Evolutionary conservation across 2,113 vertebrate species (phyloP).

Genomic region (Pongo pygmaeus): DNA sequence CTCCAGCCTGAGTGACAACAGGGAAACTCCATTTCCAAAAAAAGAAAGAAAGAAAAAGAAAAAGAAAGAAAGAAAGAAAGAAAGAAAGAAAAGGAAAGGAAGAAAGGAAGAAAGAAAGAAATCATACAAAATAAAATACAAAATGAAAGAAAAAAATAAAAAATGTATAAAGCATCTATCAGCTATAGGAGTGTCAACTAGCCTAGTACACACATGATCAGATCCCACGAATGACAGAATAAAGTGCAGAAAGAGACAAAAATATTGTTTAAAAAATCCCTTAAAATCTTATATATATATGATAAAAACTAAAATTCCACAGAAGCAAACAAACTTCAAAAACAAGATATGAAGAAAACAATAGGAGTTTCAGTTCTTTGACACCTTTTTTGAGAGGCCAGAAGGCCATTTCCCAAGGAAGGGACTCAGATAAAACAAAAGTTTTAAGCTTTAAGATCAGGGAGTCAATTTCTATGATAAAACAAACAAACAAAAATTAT

Average conservation of each 20-base stretch:
- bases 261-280: not conserved
- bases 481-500: too few relatives aligned
- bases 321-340: not conserved
- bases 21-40: too few relatives aligned
- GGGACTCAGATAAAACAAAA: too few relatives aligned
- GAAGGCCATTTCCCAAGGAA: too few relatives aligned
- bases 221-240: not conserved
- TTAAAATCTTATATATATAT: not conserved
- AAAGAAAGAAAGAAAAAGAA: fast-evolving
- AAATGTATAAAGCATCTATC: not conserved
- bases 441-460: too few relatives aligned
- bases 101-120: not conserved
- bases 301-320: not conserved
- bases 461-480: too few relatives aligned
- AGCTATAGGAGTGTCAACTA: not conserved
- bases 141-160: not conserved
- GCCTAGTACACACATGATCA: not conserved
- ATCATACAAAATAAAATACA: not conserved
- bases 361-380: too few relatives aligned
- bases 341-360: not conserved
- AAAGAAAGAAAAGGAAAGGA: fast-evolving
- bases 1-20: too few relatives aligned
- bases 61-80: fast-evolving
- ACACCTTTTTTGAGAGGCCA: too few relatives aligned
- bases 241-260: not conserved